Conservation (phyloP, 2,797 vertebrate species). For the Nothura maculosa region DNA sequence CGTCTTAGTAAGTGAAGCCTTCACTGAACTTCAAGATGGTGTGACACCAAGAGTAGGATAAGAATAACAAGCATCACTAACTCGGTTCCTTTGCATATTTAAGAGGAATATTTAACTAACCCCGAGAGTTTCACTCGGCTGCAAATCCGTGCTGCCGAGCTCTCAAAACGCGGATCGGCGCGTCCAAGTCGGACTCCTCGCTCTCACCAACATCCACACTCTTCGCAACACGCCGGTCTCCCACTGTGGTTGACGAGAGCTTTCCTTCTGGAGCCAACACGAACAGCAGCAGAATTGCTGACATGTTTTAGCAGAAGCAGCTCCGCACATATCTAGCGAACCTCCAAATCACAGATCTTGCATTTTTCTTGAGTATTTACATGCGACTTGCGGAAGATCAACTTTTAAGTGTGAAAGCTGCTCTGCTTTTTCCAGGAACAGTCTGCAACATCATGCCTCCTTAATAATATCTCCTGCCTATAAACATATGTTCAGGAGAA, state of each 20-base stretch:
- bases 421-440: background rate
- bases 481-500: background rate
- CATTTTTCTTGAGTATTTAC: background rate
- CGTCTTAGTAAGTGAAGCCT: slow-evolving; percentile 57
- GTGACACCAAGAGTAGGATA: slow-evolving; percentile 55
- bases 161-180: rapidly evolving
- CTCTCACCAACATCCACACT: background rate
- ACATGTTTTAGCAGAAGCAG: background rate
- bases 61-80: slow-evolving; percentile 69
- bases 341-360: background rate
- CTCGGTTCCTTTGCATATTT: slow-evolving; percentile 56
- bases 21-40: slow-evolving; percentile 66
- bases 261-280: background rate
- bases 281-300: background rate
- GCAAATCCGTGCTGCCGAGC: slow-evolving; percentile 50
- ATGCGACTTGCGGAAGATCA: slow-evolving; percentile 20
- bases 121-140: slow-evolving; percentile 36
- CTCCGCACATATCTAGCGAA: background rate
- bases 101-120: slow-evolving; percentile 63
- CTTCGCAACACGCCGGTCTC: background rate
- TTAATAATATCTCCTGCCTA: background rate
- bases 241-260: background rate
- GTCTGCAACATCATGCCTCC: background rate
- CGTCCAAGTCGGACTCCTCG: background rate
- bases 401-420: slow-evolving; percentile 25